Percentiles rank a stretch among this genome's conserved stretches.
Evolutionary conservation across 2,113 vertebrate genomes (phyloP).

Genomic region (Hippopotamus amphibius): DNA sequence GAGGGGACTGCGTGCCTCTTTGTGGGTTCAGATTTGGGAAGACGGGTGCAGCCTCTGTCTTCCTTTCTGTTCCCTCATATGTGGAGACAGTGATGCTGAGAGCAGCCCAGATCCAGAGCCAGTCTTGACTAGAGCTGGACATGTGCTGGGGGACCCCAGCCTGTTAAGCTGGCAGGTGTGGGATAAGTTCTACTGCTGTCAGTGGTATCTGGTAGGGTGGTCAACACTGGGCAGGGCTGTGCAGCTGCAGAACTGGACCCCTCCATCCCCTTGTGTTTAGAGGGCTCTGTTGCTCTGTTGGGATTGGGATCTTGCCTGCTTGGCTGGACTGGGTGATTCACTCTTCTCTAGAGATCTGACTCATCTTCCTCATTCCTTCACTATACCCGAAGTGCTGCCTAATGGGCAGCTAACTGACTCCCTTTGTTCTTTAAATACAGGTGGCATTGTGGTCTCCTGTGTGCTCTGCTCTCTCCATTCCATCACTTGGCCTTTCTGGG

Average conservation of each 20-base stretch:
- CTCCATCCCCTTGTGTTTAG: background rate
- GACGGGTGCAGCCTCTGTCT: background rate
- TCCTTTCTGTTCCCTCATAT: background rate
- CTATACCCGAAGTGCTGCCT: background rate
- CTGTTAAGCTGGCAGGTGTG: background rate
- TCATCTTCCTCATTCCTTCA: background rate
- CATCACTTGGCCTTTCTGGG: background rate
- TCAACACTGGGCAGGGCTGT: background rate
- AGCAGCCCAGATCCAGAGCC: background rate
- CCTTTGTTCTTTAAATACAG: background rate
- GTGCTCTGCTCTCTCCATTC: background rate
- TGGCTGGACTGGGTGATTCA: background rate
- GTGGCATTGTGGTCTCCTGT: background rate
- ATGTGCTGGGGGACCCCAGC: background rate
- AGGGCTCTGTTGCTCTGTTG: background rate
- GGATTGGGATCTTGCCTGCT: too few species aligned
- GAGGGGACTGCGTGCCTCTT: background rate
- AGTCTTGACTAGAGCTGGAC: background rate
- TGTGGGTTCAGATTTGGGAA: background rate
- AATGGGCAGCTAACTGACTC: rapidly evolving
- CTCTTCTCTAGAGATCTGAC: background rate
- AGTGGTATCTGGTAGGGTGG: background rate
- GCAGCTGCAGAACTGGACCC: background rate
- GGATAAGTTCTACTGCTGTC: background rate
- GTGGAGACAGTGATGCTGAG: background rate